These are phyloP conservation scores for Ormyrus rosae DNA, from an alignment of 2,888 invertebrate species.

Conservation along the genomic window DNA sequence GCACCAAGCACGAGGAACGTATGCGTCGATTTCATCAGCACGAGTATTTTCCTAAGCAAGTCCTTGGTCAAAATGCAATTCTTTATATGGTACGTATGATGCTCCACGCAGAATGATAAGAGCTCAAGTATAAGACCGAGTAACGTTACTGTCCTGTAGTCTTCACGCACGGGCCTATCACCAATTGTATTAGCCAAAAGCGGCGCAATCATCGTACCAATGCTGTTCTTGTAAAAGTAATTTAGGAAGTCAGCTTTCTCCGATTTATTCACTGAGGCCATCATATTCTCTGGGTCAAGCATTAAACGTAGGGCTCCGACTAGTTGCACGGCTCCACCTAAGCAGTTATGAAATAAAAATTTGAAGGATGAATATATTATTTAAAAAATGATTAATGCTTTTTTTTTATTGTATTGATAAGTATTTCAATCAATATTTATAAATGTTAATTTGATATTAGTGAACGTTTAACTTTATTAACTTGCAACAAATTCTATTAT, in stretches of 20 bases:
- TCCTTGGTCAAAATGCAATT: conserved; percentile 98
- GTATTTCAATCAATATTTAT: background rate
- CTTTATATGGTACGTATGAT: conserved; percentile 99
- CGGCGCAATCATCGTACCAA: conserved; percentile 97
- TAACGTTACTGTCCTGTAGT: conserved; percentile 97
- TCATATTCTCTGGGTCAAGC: conserved; percentile 98
- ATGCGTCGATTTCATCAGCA: conserved; percentile 97
- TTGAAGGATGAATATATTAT: too few relatives aligned
- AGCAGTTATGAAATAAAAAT: too few relatives aligned
- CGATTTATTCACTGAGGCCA: conserved; percentile 93
- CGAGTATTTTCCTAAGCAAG: conserved; percentile 94
- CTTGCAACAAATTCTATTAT: too few relatives aligned
- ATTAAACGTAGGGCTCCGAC: conserved; percentile 95
- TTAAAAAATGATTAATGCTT: background rate
- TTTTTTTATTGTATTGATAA: background rate
- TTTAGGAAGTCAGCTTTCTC: conserved; percentile 99
- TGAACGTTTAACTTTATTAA: too few relatives aligned
- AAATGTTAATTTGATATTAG: background rate
- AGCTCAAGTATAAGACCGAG: conserved; percentile 96
- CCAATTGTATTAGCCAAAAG: conserved; percentile 93
- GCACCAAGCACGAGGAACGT: conserved; percentile 98
- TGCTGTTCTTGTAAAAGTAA: conserved; percentile 99
- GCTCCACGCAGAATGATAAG: conserved; percentile 98
- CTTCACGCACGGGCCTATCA: conserved; percentile 93
- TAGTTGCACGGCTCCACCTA: conserved; percentile 94